phyloP scores from a whole-genome alignment of 2,113 vertebrate genomes.

The Cynoglossus semilaevis region DNA sequence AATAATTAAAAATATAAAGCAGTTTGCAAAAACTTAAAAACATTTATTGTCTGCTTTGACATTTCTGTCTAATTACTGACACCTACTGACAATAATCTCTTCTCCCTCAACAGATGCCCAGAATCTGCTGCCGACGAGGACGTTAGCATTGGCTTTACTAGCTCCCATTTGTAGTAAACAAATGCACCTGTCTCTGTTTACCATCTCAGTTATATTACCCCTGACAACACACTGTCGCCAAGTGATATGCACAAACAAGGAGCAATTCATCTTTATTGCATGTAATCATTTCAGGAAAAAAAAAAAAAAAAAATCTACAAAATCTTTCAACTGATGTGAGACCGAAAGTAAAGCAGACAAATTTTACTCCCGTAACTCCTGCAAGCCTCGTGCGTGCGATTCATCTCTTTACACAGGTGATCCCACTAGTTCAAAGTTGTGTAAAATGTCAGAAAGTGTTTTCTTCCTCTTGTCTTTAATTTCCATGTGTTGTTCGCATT shows the following conservation, averaged over 20 bases:
- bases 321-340: conserved; percentile 47
- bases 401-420: conserved; percentile 29
- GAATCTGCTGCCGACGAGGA: conserved; percentile 65
- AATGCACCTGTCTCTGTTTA: conserved; percentile 76
- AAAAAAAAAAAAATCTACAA: conserved; percentile 45
- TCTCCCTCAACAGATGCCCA: conserved; percentile 62
- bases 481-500: conserved; percentile 35
- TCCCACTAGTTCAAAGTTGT: conserved; percentile 29
- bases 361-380: conserved; percentile 15
- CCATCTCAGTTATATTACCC: conserved; percentile 69
- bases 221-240: conserved; percentile 68
- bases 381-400: not conserved
- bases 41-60: conserved; percentile 20
- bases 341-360: conserved; percentile 49
- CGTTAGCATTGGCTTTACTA: conserved; percentile 73
- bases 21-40: conserved; percentile 11
- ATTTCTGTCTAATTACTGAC: conserved; percentile 50
- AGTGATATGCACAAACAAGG: conserved; percentile 70
- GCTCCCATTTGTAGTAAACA: conserved; percentile 72
- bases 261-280: conserved; percentile 74
- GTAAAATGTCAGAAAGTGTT: conserved; percentile 8
- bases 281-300: conserved; percentile 55
- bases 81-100: conserved; percentile 49
- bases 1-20: too few relatives aligned
- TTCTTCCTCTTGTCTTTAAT: conserved; percentile 2